Evolutionary conservation across 2,113 vertebrate species (phyloP), one percentile per base, ranked within the genome.

Genomic region (Megaceryle torquata): DNA sequence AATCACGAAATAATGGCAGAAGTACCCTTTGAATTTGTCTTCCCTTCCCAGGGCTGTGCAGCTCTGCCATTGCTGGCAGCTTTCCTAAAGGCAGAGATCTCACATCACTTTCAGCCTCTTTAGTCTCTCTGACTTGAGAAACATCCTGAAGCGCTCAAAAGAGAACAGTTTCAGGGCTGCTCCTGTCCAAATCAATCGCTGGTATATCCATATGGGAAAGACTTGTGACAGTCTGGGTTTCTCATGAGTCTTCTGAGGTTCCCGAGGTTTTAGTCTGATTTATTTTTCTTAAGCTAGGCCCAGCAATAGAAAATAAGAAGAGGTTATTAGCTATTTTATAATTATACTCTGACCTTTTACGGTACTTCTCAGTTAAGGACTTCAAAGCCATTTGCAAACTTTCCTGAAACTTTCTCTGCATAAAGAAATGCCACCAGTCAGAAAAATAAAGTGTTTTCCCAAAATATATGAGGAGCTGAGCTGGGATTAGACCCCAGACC

Each of bases 401-500:
- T 72, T 26, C 33, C 11, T 31, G 67, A 85, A 85, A 56, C 51
- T 70, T 76, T 33, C 64, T 75, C 17, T 22, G 31, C 50, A 43
- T 59, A 61, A 88, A 84, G 70, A 79, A 86, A 64, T 26, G n/a
- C 64, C 76, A 70, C 64, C 71, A 70, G 75, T 84, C 84, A 88
- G 84, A 59, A 85, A 72, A 93, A 48, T 71, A 11, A 93, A 93
- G 31, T 67, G 81, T 96, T 93, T 85, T 72, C 82, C 59, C 71
- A 8, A 72, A 94, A 88, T 46, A 54, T 50, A 51, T 67, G 85
- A 89, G 63, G 37, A 94, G 57, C 50, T 94, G 94, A 94, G 89
- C 93, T 70, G 71, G 87, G 84, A 95, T 95, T 95, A 95, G 74
- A 82, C 78, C 78, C 68, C 78, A 89, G 75, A 44, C 61, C 78